Base-by-base conservation (phyloP, 2,888 invertebrate species). In the Drosophila suboccidentalis region DNA sequence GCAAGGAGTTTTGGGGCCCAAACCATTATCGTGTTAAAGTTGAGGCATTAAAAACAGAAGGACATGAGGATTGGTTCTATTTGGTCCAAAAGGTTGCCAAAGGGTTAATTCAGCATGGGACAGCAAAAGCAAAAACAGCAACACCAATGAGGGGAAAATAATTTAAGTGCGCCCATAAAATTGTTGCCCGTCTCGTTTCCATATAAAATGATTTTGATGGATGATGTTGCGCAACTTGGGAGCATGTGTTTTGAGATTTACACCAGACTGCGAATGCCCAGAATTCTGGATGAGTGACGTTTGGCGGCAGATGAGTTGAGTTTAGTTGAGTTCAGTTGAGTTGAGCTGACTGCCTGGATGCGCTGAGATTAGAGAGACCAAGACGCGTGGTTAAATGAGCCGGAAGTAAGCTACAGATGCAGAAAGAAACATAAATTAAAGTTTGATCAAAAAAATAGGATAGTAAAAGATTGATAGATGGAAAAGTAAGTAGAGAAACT, bases 191-290 rank as follows among this genome's bases (percentile, higher is more conserved):
- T 68, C 70, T 82, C 67, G 75, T 87, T 82, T 89, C 90, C 90
- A 89, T 89, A 85, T 79, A 89, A 84, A 89, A 89, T 72, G 88
- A 76, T 79, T 89, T 89, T 85, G 84, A 85, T 85, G 84, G 88
- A 85, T 85, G 84, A 89, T 89, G 88, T 82, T 85, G 72, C 86
- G 76, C 84, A 85, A 85, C 86, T 89, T 74, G 85, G 88, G 80
- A 85, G 90, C 84, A 85, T 85, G 84, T 85, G 84, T 89, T 85
- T 67, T 54, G 71, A 76, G 84, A 89, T 79, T 88, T 78, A 70
- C 57, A 78, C 82, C 71, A 64, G 50, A 43, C 46, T 55, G 58
- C 57, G 39, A 58, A 58, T 61, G 59, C 60, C 44, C 46, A 39
- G 49, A 49, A 59, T 46, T 15, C 47, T 54, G 60, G 46, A 17